phyloP scores from a whole-genome alignment of 2,797 vertebrate species.

The Diglossa cyanea region DNA sequence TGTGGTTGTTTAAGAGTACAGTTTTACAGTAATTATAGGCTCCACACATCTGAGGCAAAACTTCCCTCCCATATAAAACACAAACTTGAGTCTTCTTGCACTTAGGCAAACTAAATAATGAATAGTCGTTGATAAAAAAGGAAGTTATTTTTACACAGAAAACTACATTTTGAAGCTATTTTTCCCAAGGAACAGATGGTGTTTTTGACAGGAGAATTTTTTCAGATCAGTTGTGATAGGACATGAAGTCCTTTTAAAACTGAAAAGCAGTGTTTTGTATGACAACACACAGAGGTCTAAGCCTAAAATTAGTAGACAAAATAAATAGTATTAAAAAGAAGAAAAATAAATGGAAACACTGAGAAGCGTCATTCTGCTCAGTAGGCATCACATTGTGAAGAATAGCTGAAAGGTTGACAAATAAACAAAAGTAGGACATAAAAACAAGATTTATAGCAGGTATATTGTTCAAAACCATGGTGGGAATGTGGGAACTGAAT shows the following conservation, averaged over 20 bases:
- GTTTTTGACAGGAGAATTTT: neutral
- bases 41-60: neutral
- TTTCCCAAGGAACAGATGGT: neutral
- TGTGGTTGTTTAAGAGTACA: neutral
- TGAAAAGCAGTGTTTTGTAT: accelerated
- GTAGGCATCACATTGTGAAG: neutral
- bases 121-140: neutral
- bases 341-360: neutral
- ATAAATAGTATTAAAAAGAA: neutral
- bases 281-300: neutral
- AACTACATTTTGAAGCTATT: neutral
- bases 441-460: neutral
- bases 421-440: neutral
- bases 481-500: neutral
- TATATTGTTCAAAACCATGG: neutral
- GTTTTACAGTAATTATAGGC: neutral
- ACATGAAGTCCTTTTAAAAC: neutral
- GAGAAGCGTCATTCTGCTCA: neutral
- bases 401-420: neutral
- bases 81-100: neutral
- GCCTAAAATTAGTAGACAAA: neutral
- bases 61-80: neutral
- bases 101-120: neutral
- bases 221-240: neutral
- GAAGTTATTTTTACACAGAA: neutral